Conservation (phyloP, 2,113 vertebrate species). For the Sinocyclocheilus grahami region DNA sequence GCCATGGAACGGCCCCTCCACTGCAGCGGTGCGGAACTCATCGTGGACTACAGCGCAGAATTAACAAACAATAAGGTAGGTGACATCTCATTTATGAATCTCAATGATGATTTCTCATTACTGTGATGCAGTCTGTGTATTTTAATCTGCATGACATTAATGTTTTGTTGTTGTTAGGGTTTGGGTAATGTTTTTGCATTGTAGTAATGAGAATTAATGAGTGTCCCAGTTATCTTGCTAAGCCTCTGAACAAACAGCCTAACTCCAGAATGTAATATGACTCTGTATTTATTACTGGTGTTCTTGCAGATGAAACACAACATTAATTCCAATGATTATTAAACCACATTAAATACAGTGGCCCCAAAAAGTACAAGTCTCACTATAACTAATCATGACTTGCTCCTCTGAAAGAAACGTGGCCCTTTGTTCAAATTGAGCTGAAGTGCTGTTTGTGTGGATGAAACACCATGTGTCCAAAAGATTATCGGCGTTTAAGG, state of each 20-base stretch:
- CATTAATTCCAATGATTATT: neutral
- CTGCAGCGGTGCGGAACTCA: slow-evolving; percentile 86
- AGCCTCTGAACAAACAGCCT: neutral
- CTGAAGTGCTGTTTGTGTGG: too few relatives aligned
- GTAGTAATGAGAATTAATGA: too few relatives aligned
- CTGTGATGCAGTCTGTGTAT: neutral
- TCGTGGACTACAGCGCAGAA: slow-evolving; percentile 70
- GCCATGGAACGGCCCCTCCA: slow-evolving; percentile 88
- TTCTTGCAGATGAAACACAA: neutral
- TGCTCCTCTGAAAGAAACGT: too few relatives aligned
- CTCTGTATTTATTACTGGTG: neutral
- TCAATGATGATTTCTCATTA: neutral
- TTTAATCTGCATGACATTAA: neutral
- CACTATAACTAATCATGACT: too few relatives aligned
- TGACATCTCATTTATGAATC: neutral
- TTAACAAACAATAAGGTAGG: neutral
- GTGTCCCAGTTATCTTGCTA: too few relatives aligned
- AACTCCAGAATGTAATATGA: neutral
- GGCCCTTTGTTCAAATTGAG: too few relatives aligned
- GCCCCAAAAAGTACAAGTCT: too few relatives aligned
- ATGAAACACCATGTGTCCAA: too few relatives aligned
- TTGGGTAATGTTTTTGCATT: too few relatives aligned
- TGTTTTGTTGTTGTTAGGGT: neutral
- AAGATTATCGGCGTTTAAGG: too few relatives aligned
- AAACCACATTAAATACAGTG: too few relatives aligned